phyloP scores from a whole-genome alignment of 2,797 vertebrate genomes.

The Ciconia nigra region DNA sequence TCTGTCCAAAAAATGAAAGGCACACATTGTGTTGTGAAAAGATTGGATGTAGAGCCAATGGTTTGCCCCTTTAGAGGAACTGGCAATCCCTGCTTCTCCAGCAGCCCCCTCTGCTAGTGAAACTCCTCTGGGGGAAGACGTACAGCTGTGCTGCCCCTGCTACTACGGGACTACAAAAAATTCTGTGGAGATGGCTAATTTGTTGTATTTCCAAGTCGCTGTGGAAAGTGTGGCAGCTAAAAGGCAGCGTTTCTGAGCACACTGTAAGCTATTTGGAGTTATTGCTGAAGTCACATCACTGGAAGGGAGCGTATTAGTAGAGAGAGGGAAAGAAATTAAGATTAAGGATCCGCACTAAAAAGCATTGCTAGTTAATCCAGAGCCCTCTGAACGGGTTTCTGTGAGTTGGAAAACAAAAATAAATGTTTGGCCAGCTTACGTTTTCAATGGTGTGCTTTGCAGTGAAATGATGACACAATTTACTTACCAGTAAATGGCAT shows the following conservation, averaged over 20 bases:
- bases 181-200: not conserved
- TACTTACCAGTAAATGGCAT: conserved; percentile 46
- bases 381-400: not conserved
- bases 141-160: not conserved
- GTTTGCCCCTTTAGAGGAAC: not conserved
- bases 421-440: not conserved
- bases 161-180: not conserved
- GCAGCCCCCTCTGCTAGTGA: not conserved
- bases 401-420: not conserved
- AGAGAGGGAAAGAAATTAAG: not conserved
- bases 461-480: conserved; percentile 40
- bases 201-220: not conserved
- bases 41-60: fast-evolving
- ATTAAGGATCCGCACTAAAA: not conserved
- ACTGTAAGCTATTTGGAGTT: not conserved
- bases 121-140: not conserved
- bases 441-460: not conserved
- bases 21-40: not conserved
- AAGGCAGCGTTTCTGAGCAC: not conserved
- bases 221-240: not conserved
- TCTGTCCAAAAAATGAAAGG: not conserved
- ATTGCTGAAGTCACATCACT: not conserved
- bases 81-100: not conserved
- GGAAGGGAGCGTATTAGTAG: not conserved
- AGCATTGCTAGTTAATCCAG: not conserved